phyloP scores from a whole-genome alignment of 2,888 invertebrate species.

The Leptinotarsa tumamoca region DNA sequence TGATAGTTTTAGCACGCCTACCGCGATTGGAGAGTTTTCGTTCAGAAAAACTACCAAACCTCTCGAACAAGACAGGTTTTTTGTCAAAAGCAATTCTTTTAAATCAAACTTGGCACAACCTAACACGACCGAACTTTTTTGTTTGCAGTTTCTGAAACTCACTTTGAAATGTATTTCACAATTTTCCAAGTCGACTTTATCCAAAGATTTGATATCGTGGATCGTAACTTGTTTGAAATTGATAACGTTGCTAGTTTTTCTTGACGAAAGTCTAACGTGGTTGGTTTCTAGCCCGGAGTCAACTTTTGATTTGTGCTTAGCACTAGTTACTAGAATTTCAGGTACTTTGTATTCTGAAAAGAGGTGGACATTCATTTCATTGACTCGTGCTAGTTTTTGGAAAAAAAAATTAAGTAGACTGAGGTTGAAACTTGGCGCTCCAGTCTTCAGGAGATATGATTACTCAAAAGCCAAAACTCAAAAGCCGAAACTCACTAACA shows the following conservation, averaged over 20 bases:
- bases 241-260: conserved; percentile 57
- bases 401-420: too few species aligned
- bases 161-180: conserved; percentile 65
- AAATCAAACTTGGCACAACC: conserved; percentile 66
- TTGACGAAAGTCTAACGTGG: conserved; percentile 64
- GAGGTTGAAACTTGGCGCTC: too few species aligned
- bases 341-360: conserved; percentile 65
- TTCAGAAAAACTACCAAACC: conserved; percentile 63
- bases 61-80: conserved; percentile 63
- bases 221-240: conserved; percentile 66
- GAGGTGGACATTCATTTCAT: too few species aligned
- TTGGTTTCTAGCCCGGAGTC: conserved; percentile 60
- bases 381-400: too few species aligned
- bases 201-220: conserved; percentile 64
- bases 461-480: too few species aligned
- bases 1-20: conserved; percentile 66
- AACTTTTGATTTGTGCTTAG: conserved; percentile 55
- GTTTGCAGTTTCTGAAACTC: conserved; percentile 65
- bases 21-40: conserved; percentile 64
- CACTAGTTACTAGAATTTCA: conserved; percentile 56
- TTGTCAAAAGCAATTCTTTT: conserved; percentile 59
- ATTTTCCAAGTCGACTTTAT: conserved; percentile 57
- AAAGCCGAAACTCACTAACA: too few species aligned
- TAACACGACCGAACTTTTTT: conserved; percentile 64
- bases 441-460: too few species aligned